These are phyloP conservation scores for Panzeria rudis DNA, from an alignment of 2,888 invertebrate genomes.

Conservation along the genomic window DNA sequence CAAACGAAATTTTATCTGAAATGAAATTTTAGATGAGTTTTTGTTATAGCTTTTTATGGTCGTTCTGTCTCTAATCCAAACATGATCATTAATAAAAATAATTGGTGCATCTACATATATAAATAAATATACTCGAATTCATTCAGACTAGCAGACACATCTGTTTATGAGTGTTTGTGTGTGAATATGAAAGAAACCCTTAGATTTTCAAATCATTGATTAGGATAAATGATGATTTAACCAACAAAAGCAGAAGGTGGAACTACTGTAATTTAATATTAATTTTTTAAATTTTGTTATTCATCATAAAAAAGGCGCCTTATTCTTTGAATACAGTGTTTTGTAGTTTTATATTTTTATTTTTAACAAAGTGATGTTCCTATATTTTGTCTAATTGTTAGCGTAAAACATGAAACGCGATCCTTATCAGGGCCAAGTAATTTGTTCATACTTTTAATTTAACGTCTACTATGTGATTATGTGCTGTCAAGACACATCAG, in stretches of 20 bases:
- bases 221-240: conserved; percentile 58
- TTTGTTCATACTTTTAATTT: conserved; percentile 29
- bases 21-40: conserved; percentile 38
- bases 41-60: conserved; percentile 7
- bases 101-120: conserved; percentile 62
- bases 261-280: conserved; percentile 81
- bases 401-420: conserved; percentile 57
- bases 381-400: conserved; percentile 51
- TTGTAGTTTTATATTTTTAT: conserved; percentile 2
- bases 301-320: conserved; percentile 75
- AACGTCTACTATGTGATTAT: neutral
- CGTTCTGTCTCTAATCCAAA: conserved; percentile 51
- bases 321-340: conserved; percentile 59
- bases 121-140: too few relatives aligned
- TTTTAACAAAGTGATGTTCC: neutral
- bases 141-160: conserved; percentile 47
- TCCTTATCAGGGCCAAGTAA: conserved; percentile 9
- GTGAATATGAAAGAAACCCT: conserved; percentile 34
- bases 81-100: conserved; percentile 70
- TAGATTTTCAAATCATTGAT: conserved; percentile 50
- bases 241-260: conserved; percentile 65
- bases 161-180: conserved; percentile 38
- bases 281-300: conserved; percentile 79
- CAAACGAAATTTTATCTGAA: conserved; percentile 45
- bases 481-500: conserved; percentile 58